These are phyloP conservation scores for Nemotelus pantherinus DNA, from an alignment of 2,888 invertebrate species.

Conservation along the genomic window DNA sequence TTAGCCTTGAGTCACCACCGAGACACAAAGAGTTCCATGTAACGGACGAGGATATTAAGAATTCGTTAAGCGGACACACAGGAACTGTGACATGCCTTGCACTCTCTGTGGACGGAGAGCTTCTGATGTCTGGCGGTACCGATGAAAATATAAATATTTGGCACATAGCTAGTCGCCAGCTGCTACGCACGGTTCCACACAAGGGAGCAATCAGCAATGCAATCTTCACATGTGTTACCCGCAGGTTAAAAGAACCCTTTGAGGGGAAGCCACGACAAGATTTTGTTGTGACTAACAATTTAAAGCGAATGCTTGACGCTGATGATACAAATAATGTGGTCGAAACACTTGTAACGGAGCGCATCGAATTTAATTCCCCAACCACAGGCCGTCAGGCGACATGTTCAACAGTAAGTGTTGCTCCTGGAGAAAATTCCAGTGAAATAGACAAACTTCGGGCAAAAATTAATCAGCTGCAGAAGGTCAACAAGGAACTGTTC, in stretches of 20 bases:
- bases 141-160: conserved; percentile 81
- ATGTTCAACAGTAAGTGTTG: neutral
- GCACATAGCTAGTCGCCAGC: conserved; percentile 82
- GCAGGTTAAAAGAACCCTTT: conserved; percentile 8
- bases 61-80: conserved; percentile 74
- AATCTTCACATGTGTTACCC: conserved; percentile 67
- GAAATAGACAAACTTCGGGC: conserved; percentile 60
- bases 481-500: conserved; percentile 71
- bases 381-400: conserved; percentile 28
- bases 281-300: conserved; percentile 68
- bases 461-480: conserved; percentile 68
- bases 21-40: conserved; percentile 74
- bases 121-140: conserved; percentile 79
- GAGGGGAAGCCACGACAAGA: conserved; percentile 54
- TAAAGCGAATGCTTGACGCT: conserved; percentile 72
- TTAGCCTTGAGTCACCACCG: conserved; percentile 74
- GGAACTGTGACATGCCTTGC: conserved; percentile 76
- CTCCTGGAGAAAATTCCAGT: conserved; percentile 2
- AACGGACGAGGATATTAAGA: conserved; percentile 66
- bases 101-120: conserved; percentile 76
- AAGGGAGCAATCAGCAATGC: conserved; percentile 82
- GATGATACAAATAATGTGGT: conserved; percentile 61
- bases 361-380: conserved; percentile 66
- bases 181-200: conserved; percentile 74
- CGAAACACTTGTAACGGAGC: conserved; percentile 64